These are phyloP conservation scores for Cromileptes altivelis DNA, from an alignment of 2,113 vertebrate species.

Conservation along the genomic window DNA sequence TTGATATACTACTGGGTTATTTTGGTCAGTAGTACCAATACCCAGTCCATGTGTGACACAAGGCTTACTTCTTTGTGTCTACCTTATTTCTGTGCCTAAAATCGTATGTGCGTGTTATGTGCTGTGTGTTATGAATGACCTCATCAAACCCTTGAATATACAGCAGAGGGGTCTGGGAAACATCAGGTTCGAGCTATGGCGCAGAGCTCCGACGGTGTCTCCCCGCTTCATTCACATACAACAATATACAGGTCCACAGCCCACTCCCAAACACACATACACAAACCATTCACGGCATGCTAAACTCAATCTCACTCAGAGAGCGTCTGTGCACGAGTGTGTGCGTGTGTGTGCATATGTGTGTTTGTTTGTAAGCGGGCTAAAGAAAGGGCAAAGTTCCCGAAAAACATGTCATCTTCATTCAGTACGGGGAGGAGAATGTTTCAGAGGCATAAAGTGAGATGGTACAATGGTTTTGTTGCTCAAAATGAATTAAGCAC, in stretches of 20 bases:
- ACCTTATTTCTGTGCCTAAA: background rate
- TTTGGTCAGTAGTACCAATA: too few relatives aligned
- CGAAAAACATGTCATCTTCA: conserved; percentile 44
- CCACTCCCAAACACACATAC: conserved; percentile 69
- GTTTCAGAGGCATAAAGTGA: background rate
- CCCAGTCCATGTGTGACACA: background rate
- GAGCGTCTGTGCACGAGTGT: background rate
- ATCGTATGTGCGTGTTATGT: conserved; percentile 14
- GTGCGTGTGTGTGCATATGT: background rate
- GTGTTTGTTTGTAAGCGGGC: conserved; percentile 27
- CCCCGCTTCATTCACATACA: conserved; percentile 78
- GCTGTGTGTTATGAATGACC: conserved; percentile 66
- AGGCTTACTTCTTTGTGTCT: conserved; percentile 6
- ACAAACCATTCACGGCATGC: conserved; percentile 68
- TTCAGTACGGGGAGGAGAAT: conserved; percentile 17
- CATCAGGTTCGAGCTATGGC: conserved; percentile 60
- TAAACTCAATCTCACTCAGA: conserved; percentile 74
- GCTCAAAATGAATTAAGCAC: conserved; percentile 36
- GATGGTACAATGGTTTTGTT: conserved; percentile 36
- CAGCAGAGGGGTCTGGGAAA: conserved; percentile 68
- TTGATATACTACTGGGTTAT: too few relatives aligned
- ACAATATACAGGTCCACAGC: conserved; percentile 80
- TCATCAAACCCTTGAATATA: conserved; percentile 64
- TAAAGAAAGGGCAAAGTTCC: conserved; percentile 27
- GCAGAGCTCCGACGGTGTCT: conserved; percentile 43